Percentiles rank a stretch among this genome's conserved stretches.
These are phyloP conservation scores for Mizuhopecten yessoensis DNA, from an alignment of 1,140 invertebrate genomes.

Conservation along the genomic window DNA sequence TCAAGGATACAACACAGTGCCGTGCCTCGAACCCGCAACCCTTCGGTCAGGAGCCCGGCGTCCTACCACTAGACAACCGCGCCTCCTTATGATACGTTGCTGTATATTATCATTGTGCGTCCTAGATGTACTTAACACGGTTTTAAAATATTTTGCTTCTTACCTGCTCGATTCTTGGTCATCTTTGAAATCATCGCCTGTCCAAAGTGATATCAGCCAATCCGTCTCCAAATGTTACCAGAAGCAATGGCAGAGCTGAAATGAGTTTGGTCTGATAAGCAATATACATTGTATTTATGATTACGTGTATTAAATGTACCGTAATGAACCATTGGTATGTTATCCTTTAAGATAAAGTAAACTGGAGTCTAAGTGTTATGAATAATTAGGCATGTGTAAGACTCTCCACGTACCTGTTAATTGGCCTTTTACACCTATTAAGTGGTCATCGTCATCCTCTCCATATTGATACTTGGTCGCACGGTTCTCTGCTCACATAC, in stretches of 20 bases:
- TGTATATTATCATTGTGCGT: too few relatives aligned
- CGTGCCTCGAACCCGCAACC: too few relatives aligned
- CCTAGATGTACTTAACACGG: too few relatives aligned
- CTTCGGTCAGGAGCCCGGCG: too few relatives aligned
- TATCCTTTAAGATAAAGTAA: background rate
- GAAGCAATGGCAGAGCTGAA: too few relatives aligned
- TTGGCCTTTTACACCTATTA: background rate
- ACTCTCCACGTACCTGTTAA: slow-evolving; percentile 14
- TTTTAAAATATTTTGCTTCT: background rate
- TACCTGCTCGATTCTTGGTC: slow-evolving; percentile 2
- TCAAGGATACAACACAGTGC: too few relatives aligned
- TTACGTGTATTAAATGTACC: background rate
- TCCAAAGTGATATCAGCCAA: background rate
- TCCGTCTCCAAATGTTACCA: too few relatives aligned
- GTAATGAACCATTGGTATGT: background rate
- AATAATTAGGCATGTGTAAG: background rate
- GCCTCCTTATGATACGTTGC: too few relatives aligned
- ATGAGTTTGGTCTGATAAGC: background rate
- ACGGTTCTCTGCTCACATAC: background rate
- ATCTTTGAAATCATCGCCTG: background rate
- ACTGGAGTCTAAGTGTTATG: background rate
- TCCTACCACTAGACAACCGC: too few relatives aligned
- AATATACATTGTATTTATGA: background rate
- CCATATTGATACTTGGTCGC: background rate
- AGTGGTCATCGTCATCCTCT: background rate